These are phyloP conservation scores for Chrysemys picta DNA, from an alignment of 2,113 vertebrate genomes.

Conservation along the genomic window DNA sequence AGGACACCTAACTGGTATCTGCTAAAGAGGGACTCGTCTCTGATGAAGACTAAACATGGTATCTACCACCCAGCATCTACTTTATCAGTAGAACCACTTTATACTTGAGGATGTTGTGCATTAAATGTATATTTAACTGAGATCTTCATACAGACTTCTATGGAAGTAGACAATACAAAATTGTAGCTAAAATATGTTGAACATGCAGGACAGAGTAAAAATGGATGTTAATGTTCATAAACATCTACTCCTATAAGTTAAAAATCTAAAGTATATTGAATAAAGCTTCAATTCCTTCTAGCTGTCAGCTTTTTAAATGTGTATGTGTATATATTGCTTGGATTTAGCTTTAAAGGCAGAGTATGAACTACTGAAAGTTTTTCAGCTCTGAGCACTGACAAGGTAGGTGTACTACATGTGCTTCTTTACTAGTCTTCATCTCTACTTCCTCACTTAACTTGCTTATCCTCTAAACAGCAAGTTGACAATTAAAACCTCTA, in stretches of 20 bases:
- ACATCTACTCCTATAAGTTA: slow-evolving; percentile 29
- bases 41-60: background rate
- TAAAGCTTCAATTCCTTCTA: background rate
- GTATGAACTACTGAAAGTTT: background rate
- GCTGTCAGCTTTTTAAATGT: background rate
- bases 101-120: background rate
- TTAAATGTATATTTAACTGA: background rate
- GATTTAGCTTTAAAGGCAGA: background rate
- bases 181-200: slow-evolving; percentile 29
- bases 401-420: fast-evolving
- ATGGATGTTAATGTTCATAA: slow-evolving; percentile 8
- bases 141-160: background rate
- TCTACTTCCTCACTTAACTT: background rate
- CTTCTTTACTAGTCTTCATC: fast-evolving
- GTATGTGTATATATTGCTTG: background rate
- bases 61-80: background rate
- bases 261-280: background rate
- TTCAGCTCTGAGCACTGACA: background rate
- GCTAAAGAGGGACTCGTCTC: slow-evolving; percentile 23
- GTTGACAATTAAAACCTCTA: too few relatives aligned
- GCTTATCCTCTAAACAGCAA: background rate
- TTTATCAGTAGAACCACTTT: slow-evolving; percentile 20
- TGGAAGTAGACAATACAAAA: background rate
- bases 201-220: background rate
- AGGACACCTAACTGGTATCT: slow-evolving; percentile 28